Base-by-base conservation (phyloP, 2,888 invertebrate genomes). In the Pycnomerus fuliginosus region DNA sequence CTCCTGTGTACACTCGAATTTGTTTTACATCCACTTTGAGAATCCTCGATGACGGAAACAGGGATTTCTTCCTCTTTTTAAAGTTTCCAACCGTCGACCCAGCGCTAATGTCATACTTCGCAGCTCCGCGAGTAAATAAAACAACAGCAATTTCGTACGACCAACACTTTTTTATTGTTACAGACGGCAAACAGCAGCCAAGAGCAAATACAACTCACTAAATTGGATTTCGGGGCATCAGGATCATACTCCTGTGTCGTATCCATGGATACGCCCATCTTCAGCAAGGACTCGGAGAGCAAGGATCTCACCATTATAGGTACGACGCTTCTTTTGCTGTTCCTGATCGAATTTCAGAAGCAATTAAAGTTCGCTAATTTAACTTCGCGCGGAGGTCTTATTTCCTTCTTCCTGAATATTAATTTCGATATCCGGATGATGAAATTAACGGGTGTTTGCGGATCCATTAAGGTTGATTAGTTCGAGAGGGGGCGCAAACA, bases 191-290 rank as follows among this genome's bases (percentile, higher is more conserved):
- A 78, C 62, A 83, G 83, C 56, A 80, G 79, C 52, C 82, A 83
- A 61, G 81, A 80, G 73, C 84, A 84, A 63, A 80, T 87, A 68
- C 80, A 82, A 50, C 72, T 90, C 58, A 83, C 83, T 60, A 79
- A 80, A 67, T 76, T 90, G 64, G 85, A 87, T 68, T 89, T 88
- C 72, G 77, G 84, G 40, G 86, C 89, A 28, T 82, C 86, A 8
- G 90, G 90, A 15, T 76, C 80, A 37, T 92, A 90, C 73, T 84
- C 82, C 44, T 91, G 91, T 67, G 85, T 87, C 66, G 89, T 90
- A 15, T 87, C 90, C 39, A 81, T 87, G 63, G 85, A 87, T 65
- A 83, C 87, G 32, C 88, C 90, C 49, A 83, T 90, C 62, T 90
- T 86, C 72, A 87, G 87, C 23, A 87, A 88, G 75, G 81, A 84